Conservation (phyloP, 2,113 vertebrate species). For the Hippotragus niger region DNA sequence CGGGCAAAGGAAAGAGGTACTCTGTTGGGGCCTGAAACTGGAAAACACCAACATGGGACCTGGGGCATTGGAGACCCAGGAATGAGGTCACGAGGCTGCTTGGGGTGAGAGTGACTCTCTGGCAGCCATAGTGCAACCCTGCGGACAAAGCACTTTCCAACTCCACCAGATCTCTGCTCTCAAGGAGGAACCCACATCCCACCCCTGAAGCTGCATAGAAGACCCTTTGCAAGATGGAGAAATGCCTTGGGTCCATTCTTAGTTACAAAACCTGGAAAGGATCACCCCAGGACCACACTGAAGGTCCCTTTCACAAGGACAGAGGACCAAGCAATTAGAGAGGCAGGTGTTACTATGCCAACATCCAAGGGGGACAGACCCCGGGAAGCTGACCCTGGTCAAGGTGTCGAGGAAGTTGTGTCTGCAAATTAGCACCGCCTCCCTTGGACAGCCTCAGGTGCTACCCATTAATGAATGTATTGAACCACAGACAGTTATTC, state of each 20-base stretch:
- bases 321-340: not conserved
- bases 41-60: not conserved
- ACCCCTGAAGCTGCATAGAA: not conserved
- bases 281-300: accelerated
- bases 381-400: not conserved
- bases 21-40: not conserved
- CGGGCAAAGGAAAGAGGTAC: accelerated
- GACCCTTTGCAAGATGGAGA: accelerated
- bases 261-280: accelerated
- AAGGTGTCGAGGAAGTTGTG: accelerated
- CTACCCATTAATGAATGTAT: not conserved
- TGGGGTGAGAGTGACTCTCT: not conserved
- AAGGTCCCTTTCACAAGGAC: not conserved
- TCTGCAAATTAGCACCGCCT: not conserved
- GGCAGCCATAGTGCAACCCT: not conserved
- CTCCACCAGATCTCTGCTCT: not conserved
- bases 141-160: not conserved
- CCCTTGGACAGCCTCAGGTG: accelerated
- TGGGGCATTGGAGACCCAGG: not conserved
- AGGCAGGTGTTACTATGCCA: not conserved
- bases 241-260: not conserved
- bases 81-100: too few relatives aligned
- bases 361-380: not conserved
- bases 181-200: not conserved
- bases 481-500: not conserved